Base-by-base conservation (phyloP, 2,797 vertebrate species). In the Taeniopygia guttata region DNA sequence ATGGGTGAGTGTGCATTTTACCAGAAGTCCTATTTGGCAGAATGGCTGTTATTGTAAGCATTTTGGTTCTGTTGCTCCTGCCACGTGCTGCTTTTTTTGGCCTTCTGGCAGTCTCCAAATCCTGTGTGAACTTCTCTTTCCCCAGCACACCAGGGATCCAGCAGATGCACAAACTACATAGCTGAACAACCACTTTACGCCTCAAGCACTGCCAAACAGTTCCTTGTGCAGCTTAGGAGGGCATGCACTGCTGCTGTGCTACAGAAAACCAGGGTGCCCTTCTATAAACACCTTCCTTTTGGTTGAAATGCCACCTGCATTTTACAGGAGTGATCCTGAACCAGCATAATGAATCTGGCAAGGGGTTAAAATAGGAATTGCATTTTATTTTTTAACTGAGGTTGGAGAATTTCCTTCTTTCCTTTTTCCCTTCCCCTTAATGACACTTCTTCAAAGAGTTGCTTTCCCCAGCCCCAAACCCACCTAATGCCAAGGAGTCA, bases 1-100 rank as follows among this genome's bases (percentile, higher is more conserved):
- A 81, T 67, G 94, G 79, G 69, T 89, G 82, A 94, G 27, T 9
- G 45, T 76, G 73, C 52, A 56, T 68, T 93, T 93, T 62, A 91
- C 91, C 91, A 84, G 52, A 84, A 88, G 87, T 32, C 66, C 84
- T 91, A 42, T 89, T 90, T 93, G 87, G 85, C 59, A 86, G 49
- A 81, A 86, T 22, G 7, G 55, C 32, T 90, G 64, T 32, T 68
- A 79, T 59, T 73, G n/a, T 9, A 59, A 89, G 66, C 42, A 52
- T 69, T 95, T 88, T 81, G 67, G 80, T 90, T 81, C 63, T 74
- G 26, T 42, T 80, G 49, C 55, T 77, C 36, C 36, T 1, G 3
- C 38, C 20, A 10, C 2, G 9, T 20, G 36, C 69, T 60, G 63
- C 32, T 79, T 79, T 73, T 60, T 59, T 48, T 56, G 74, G 34